Conservation (phyloP, 1,140 invertebrate genomes). For the Ceratina australensis region DNA sequence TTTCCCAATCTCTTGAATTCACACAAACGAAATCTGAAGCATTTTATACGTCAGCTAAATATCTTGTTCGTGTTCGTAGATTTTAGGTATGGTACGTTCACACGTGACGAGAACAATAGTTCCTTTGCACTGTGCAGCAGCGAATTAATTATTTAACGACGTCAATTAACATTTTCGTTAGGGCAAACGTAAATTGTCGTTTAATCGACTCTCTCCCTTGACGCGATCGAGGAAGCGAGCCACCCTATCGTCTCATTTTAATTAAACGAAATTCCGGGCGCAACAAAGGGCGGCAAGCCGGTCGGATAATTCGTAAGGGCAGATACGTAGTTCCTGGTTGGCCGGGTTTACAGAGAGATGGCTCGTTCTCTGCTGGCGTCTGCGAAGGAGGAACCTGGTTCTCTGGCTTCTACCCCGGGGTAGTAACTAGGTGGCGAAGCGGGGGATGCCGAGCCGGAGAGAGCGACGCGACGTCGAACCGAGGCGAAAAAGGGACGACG, state of each 20-base stretch:
- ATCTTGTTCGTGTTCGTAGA: too few species aligned
- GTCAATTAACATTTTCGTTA: too few species aligned
- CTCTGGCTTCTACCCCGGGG: slow-evolving; percentile 62
- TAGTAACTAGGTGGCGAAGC: slow-evolving; percentile 63
- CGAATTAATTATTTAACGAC: too few species aligned
- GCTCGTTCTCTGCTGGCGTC: slow-evolving; percentile 44
- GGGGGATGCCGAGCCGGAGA: slow-evolving; percentile 35
- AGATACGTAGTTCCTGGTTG: slow-evolving; percentile 68
- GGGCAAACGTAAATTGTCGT: not conserved
- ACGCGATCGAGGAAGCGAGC: slow-evolving; percentile 26
- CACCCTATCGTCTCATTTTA: slow-evolving; percentile 61
- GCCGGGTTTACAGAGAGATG: slow-evolving; percentile 58
- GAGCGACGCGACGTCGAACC: slow-evolving; percentile 35
- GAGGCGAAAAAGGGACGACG: slow-evolving; percentile 40
- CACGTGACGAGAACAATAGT: too few species aligned
- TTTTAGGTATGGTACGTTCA: too few species aligned
- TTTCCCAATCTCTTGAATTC: too few species aligned
- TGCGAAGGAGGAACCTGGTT: slow-evolving; percentile 59
- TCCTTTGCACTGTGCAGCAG: too few species aligned
- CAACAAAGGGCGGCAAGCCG: slow-evolving; percentile 66
- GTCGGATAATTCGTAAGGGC: slow-evolving; percentile 67
- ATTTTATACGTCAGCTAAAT: too few species aligned
- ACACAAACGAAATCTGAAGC: too few species aligned
- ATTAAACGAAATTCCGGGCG: slow-evolving; percentile 67
- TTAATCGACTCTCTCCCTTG: not conserved